These are phyloP conservation scores for Petaurus breviceps DNA, from an alignment of 2,113 vertebrate genomes.

Conservation along the genomic window DNA sequence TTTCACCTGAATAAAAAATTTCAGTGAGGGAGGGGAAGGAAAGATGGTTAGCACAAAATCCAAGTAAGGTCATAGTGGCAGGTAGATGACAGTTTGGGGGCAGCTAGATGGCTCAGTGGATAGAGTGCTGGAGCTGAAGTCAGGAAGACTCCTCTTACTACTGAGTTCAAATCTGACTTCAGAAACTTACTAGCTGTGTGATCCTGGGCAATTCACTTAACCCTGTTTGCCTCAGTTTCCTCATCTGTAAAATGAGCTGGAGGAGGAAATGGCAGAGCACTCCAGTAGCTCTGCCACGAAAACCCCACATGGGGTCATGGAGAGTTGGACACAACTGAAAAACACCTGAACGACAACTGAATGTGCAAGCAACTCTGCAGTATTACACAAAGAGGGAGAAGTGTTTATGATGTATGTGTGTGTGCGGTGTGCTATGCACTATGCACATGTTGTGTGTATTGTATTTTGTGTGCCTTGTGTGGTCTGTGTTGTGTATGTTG, in stretches of 20 bases:
- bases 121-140: background rate
- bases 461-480: background rate
- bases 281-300: background rate
- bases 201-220: background rate
- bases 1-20: background rate
- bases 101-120: background rate
- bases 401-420: background rate
- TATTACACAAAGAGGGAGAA: background rate
- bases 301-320: background rate
- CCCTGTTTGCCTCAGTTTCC: background rate
- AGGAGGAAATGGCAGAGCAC: background rate
- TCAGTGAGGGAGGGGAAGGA: background rate
- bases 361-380: background rate
- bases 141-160: background rate
- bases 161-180: background rate
- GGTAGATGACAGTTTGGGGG: background rate
- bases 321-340: background rate
- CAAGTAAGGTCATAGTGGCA: background rate
- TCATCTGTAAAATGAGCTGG: background rate
- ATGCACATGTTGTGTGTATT: too few relatives aligned
- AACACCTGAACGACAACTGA: background rate
- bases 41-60: background rate
- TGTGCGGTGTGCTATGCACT: too few relatives aligned
- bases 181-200: background rate
- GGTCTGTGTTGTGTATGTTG: background rate